Conservation (phyloP, 2,888 invertebrate genomes). For the Drosophila sordidula region DNA sequence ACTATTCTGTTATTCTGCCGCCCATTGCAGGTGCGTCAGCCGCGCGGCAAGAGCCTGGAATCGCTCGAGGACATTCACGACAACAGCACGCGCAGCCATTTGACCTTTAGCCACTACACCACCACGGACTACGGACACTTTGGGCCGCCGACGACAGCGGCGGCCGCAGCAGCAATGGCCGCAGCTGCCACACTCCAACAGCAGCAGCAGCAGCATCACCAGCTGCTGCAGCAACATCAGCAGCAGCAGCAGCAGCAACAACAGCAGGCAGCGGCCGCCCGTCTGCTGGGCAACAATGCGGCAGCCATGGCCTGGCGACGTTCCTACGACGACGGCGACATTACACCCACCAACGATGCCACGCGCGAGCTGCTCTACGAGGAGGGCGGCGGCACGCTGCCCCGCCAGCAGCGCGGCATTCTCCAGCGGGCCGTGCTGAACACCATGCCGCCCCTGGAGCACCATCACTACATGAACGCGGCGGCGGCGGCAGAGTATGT, state of each 20-base stretch:
- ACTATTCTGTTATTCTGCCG: not conserved
- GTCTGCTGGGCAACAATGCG: constrained; percentile 80
- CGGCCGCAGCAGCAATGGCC: constrained; percentile 60
- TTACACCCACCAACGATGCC: constrained; percentile 94
- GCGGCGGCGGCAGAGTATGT: constrained; percentile 84
- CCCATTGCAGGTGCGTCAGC: constrained; percentile 89
- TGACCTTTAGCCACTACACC: constrained; percentile 85
- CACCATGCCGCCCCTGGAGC: constrained; percentile 84
- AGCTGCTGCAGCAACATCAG: constrained; percentile 50
- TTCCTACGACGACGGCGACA: constrained; percentile 95
- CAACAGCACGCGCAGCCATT: constrained; percentile 86
- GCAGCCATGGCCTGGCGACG: constrained; percentile 88
- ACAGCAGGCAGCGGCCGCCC: constrained; percentile 68
- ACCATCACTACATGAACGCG: constrained; percentile 84
- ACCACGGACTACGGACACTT: constrained; percentile 85
- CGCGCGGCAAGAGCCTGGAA: constrained; percentile 93
- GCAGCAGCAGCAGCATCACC: constrained; percentile 49
- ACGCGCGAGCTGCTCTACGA: constrained; percentile 84
- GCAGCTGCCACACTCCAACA: constrained; percentile 60
- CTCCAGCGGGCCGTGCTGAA: constrained; percentile 83
- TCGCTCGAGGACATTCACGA: constrained; percentile 92
- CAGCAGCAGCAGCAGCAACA: constrained; percentile 68
- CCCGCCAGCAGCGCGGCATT: constrained; percentile 89
- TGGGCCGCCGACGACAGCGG: constrained; percentile 77
- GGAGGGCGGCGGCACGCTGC: constrained; percentile 94